Evolutionary conservation across 2,888 invertebrate genomes (phyloP).

Genomic region (Metellina segmentata): DNA sequence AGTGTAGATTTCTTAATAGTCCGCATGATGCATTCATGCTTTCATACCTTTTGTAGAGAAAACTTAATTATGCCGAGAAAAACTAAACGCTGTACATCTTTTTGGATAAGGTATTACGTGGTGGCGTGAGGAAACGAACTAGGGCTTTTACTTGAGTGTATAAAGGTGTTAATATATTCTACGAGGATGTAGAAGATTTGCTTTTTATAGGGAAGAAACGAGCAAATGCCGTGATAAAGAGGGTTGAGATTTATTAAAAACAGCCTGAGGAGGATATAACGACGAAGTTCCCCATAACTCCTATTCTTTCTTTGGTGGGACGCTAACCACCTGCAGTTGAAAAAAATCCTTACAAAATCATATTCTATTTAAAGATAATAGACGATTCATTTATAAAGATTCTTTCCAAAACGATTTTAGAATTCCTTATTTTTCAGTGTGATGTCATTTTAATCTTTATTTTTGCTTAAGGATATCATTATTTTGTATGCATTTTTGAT

Average conservation of each 20-base stretch:
- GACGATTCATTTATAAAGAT: too few relatives aligned
- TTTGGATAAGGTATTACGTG: conserved; percentile 9
- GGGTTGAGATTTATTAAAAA: conserved; percentile 15
- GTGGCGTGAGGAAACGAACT: conserved; percentile 32
- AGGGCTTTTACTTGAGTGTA: not conserved
- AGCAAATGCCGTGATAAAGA: conserved; percentile 53
- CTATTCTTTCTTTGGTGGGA: not conserved
- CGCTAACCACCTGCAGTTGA: not conserved
- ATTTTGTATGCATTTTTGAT: too few relatives aligned
- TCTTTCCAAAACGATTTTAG: too few relatives aligned
- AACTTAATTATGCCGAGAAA: not conserved
- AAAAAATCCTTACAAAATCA: too few relatives aligned
- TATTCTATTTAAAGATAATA: too few relatives aligned
- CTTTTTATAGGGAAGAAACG: conserved; percentile 24
- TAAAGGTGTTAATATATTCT: conserved; percentile 54
- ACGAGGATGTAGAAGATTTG: not conserved
- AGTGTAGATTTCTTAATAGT: too few relatives aligned
- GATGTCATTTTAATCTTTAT: too few relatives aligned
- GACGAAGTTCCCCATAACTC: not conserved
- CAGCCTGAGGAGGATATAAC: not conserved
- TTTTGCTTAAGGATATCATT: too few relatives aligned
- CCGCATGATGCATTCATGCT: too few relatives aligned
- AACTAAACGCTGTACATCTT: conserved; percentile 14
- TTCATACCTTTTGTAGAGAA: too few relatives aligned
- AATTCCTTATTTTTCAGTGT: too few relatives aligned